Conservation (phyloP, 2,797 vertebrate species). For the Spinibarbus caldwelli region DNA sequence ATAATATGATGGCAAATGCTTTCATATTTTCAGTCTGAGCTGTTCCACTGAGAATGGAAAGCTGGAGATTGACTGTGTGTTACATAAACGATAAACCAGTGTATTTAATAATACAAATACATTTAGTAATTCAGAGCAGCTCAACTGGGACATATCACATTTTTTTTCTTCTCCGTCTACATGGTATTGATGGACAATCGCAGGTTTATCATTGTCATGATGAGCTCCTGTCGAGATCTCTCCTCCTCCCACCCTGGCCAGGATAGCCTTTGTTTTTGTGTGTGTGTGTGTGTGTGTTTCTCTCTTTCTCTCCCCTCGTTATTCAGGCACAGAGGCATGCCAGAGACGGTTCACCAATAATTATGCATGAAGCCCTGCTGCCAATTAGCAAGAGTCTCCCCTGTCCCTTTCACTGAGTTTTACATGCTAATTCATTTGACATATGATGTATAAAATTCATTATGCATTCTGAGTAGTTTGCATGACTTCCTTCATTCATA, state of each 20-base stretch:
- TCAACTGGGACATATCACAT: conserved; percentile 1
- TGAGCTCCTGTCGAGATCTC: conserved; percentile 76
- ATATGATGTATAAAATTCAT: conserved; percentile 86
- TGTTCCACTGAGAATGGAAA: not conserved
- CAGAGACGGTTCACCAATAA: conserved; percentile 80
- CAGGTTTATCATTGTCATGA: conserved; percentile 77
- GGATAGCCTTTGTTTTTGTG: conserved; percentile 73
- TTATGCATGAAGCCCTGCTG: conserved; percentile 84
- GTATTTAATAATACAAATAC: conserved; percentile 20
- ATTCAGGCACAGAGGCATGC: conserved; percentile 73
- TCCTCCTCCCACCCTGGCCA: conserved; percentile 69
- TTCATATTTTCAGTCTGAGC: not conserved
- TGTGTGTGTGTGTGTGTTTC: conserved; percentile 1
- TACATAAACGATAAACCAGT: not conserved
- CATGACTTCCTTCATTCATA: conserved; percentile 81
- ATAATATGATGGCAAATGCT: not conserved
- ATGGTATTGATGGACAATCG: conserved; percentile 74
- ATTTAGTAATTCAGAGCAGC: conserved; percentile 44
- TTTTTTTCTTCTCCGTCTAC: conserved; percentile 19
- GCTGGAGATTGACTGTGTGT: not conserved
- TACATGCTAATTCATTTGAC: conserved; percentile 86
- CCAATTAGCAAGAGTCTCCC: conserved; percentile 84
- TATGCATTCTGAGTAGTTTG: conserved; percentile 86
- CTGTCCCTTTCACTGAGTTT: conserved; percentile 83
- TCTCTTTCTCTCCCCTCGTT: conserved; percentile 70